phyloP scores from a whole-genome alignment of 2,797 vertebrate species.

The Sphaeramia orbicularis region DNA sequence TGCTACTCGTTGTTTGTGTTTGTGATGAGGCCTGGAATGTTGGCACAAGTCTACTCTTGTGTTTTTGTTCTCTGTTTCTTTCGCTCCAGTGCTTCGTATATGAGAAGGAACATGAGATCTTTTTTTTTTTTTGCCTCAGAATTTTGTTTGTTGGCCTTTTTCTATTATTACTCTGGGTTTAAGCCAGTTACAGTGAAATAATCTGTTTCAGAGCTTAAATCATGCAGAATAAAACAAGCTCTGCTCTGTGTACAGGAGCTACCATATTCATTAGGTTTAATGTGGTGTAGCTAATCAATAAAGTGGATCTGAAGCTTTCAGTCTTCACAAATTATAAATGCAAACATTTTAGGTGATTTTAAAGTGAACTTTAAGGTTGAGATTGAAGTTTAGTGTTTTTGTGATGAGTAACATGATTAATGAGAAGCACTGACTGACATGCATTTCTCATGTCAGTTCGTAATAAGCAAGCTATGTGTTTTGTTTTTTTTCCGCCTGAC shows the following conservation, averaged over 20 bases:
- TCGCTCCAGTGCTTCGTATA: slow-evolving; percentile 62
- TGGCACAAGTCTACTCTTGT: slow-evolving; percentile 71
- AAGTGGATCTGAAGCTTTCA: no score
- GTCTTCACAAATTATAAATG: no score
- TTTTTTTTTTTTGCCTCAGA: slow-evolving; percentile 10
- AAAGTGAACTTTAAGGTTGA: no score
- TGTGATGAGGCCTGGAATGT: slow-evolving; percentile 74
- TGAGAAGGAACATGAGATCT: slow-evolving; percentile 40
- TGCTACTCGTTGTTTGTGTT: slow-evolving; percentile 80
- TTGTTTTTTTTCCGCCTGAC: not conserved
- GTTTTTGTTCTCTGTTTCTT: slow-evolving; percentile 54
- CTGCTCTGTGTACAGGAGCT: not conserved
- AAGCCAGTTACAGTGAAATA: slow-evolving; percentile 32
- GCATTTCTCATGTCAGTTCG: not conserved
- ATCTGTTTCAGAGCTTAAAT: slow-evolving; percentile 35
- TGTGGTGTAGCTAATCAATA: not conserved
- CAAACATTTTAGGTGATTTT: no score
- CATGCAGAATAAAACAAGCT: not conserved
- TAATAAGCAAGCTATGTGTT: not conserved
- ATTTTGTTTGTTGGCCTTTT: slow-evolving; percentile 5
- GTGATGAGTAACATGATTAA: slow-evolving; percentile 3
- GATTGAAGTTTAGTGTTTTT: not conserved
- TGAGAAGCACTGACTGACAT: not conserved
- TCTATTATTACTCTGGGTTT: slow-evolving; percentile 10
- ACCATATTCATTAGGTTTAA: slow-evolving; percentile 14